phyloP scores from a whole-genome alignment of 2,113 vertebrate genomes.

The Myotis brandtii region DNA sequence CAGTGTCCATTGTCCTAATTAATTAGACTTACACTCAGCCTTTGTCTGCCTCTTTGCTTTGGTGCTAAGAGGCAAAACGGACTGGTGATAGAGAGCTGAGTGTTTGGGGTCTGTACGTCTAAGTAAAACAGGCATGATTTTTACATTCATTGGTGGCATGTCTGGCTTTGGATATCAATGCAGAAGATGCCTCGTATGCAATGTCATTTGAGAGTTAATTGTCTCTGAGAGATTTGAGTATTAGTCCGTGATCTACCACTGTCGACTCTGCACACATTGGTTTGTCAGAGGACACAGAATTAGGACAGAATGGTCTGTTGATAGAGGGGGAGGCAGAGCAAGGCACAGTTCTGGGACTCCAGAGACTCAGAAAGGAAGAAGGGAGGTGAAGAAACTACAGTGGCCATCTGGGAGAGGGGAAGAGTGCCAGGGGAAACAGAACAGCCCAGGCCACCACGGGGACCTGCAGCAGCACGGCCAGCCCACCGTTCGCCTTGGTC shows the following conservation, averaged over 20 bases:
- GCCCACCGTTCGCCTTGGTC: not conserved
- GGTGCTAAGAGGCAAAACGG: not conserved
- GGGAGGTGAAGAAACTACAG: not conserved
- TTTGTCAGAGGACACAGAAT: conserved; percentile 13
- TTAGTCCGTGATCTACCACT: not conserved
- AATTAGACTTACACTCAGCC: not conserved
- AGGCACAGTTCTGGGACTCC: conserved; percentile 1
- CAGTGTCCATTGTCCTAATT: not conserved
- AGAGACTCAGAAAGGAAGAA: not conserved
- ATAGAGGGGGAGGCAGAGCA: not conserved
- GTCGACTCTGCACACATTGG: not conserved
- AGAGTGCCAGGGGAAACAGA: conserved; percentile 13
- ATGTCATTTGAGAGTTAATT: not conserved
- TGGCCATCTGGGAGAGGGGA: conserved; percentile 42
- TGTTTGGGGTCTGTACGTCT: not conserved
- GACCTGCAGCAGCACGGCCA: not conserved
- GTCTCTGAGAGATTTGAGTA: not conserved
- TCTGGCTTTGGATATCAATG: not conserved
- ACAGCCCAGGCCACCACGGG: not conserved
- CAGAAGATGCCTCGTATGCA: not conserved
- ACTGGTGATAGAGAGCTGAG: not conserved
- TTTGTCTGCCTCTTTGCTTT: conserved; percentile 1
- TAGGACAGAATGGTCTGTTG: not conserved
- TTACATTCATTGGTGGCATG: not conserved
- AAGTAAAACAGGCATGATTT: not conserved